phyloP scores from a whole-genome alignment of 1,140 invertebrate genomes.

The Chymomyza costata region DNA sequence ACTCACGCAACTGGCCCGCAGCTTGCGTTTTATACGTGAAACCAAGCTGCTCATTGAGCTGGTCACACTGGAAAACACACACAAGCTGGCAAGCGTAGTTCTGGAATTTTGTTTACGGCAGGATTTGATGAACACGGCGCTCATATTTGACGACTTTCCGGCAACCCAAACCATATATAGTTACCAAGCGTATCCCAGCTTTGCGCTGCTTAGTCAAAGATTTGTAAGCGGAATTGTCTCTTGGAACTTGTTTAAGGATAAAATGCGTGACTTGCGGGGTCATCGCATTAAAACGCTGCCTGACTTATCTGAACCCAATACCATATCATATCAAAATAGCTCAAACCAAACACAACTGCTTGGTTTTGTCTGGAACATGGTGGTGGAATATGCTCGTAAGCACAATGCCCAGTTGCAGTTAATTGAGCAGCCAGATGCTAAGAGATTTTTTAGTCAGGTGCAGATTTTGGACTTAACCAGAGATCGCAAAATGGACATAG shows the following conservation, averaged over 20 bases:
- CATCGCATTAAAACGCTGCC: conserved; percentile 34
- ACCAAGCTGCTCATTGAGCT: conserved; percentile 40
- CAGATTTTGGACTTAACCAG: conserved; percentile 32
- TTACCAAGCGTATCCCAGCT: conserved; percentile 28
- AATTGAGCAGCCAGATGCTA: conserved; percentile 4
- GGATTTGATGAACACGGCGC: conserved; percentile 35
- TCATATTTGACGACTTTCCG: conserved; percentile 19
- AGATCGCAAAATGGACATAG: conserved; percentile 26
- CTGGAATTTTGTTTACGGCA: conserved; percentile 20
- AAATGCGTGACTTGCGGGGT: conserved; percentile 22
- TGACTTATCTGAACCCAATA: conserved; percentile 51
- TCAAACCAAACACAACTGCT: conserved; percentile 17
- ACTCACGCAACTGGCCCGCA: conserved; percentile 5
- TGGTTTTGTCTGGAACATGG: conserved; percentile 49
- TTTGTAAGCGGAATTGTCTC: too few relatives aligned
- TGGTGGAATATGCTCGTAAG: conserved; percentile 21
- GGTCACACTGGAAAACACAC: too few relatives aligned
- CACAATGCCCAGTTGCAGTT: conserved; percentile 36
- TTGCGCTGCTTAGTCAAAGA: conserved; percentile 8
- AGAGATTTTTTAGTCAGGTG: conserved; percentile 20
- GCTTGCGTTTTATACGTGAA: conserved; percentile 27
- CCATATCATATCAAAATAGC: conserved; percentile 34
- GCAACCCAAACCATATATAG: conserved; percentile 11
- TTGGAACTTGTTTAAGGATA: conserved; percentile 9
- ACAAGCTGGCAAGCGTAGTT: conserved; percentile 3